Evolutionary conservation across 2,797 vertebrate species (phyloP).

Genomic region (Phoxinus dragarum): DNA sequence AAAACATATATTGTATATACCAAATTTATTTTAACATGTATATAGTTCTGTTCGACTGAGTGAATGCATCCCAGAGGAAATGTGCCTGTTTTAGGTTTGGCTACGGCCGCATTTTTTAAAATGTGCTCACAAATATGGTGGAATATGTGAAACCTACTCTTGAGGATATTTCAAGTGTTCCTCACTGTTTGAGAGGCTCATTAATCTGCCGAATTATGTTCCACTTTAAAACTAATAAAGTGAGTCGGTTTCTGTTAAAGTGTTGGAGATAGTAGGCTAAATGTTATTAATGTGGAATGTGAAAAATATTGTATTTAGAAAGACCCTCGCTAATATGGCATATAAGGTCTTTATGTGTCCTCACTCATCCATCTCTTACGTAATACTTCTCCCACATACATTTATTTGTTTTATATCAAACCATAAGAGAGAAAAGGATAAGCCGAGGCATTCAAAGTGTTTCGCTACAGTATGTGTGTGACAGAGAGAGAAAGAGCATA

Average conservation of each 20-base stretch:
- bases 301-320: background rate
- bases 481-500: background rate
- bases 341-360: background rate
- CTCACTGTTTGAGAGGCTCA: background rate
- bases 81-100: background rate
- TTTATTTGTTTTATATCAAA: background rate
- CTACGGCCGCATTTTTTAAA: background rate
- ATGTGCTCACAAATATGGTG: background rate
- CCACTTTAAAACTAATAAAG: background rate
- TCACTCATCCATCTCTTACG: background rate
- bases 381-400: background rate
- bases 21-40: background rate
- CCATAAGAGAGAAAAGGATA: background rate
- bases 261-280: background rate
- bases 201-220: background rate
- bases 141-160: background rate
- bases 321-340: background rate
- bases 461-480: background rate
- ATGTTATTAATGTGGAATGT: background rate
- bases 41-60: background rate
- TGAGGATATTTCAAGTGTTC: background rate
- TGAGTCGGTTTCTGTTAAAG: background rate
- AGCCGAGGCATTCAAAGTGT: background rate
- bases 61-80: background rate
- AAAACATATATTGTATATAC: background rate